Base-by-base conservation (phyloP, 2,797 vertebrate species). In the Coregonus ussuriensis region DNA sequence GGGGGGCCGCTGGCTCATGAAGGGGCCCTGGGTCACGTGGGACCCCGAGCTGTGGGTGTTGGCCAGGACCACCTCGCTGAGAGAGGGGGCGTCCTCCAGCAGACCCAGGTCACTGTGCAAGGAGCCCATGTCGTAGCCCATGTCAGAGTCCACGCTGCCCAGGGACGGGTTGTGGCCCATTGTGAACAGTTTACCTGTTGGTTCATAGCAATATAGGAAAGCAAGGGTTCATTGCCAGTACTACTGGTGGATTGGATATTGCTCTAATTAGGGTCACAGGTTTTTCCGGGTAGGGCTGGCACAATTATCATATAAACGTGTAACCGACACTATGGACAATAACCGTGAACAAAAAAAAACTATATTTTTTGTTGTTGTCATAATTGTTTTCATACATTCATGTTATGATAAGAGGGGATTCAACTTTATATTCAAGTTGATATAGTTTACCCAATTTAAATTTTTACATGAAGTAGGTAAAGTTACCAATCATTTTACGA, bases 101-200 rank as follows among this genome's bases (percentile, higher is more conserved):
- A 98, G 94, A 81, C 95, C 92, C 0, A 96, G 86, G 63, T 99
- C 96, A 14, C 96, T 96, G 88, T 97, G 98, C 77, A 96, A 56
- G 6, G 97, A 97, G 80, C 96, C 97, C 95, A 97, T 95, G 78
- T 97, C 96, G 3, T 97, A 99, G 84, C 92, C 91, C 0, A 93
- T 93, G 87, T 99, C 97, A 0, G 96, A 96, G 84, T 99, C 97
- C 71, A 97, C 88, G 66, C 97, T 99, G 74, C 96, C 95, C 90
- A 97, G 92, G 31, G 97, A 97, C 0, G 96, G 96, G 89, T 96
- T 96, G 83, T 97, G 95, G 7, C 95, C 95, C 72, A 98, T 29
- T 0, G 95, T 89, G 76, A 96, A 97, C 67, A 98, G 91, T 84
- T 98, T 98, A 41, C 97, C 98, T 99, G 81, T n/a, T 18, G 18